Percentiles rank a stretch among this genome's conserved stretches.
phyloP scores from a whole-genome alignment of 2,888 invertebrate genomes.

The Resseliella maxima region DNA sequence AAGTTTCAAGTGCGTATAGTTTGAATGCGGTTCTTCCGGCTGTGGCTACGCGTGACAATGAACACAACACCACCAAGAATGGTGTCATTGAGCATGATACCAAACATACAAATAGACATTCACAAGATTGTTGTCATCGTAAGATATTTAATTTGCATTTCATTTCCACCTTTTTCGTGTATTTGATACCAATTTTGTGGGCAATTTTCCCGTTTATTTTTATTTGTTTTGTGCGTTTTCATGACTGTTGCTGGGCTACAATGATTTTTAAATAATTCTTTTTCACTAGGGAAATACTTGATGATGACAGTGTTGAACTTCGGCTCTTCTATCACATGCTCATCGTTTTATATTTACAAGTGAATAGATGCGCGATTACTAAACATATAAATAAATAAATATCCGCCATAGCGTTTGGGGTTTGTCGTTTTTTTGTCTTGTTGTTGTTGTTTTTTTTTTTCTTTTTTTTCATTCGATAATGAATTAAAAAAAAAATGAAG shows the following conservation, averaged over 20 bases:
- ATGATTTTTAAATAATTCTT: background rate
- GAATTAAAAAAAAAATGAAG: background rate
- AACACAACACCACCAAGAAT: constrained; percentile 54
- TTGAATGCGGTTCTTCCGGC: constrained; percentile 4
- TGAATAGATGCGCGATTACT: background rate
- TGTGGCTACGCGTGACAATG: constrained; percentile 32
- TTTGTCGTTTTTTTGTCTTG: no score
- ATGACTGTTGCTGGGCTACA: background rate
- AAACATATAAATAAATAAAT: background rate
- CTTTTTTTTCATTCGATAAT: background rate
- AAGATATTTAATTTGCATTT: constrained; percentile 58
- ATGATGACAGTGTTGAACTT: background rate
- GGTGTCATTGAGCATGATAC: constrained; percentile 56
- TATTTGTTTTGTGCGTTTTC: background rate
- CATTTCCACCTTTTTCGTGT: constrained; percentile 55
- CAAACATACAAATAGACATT: constrained; percentile 26
- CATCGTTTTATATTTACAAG: background rate
- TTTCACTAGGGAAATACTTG: background rate
- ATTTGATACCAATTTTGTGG: constrained; percentile 56
- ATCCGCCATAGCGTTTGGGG: background rate
- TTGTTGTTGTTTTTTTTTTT: no score
- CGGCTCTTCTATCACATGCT: background rate
- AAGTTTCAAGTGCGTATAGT: constrained; percentile 47
- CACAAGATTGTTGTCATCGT: constrained; percentile 47
- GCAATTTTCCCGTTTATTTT: constrained; percentile 43